Evolutionary conservation across 2,113 vertebrate species (phyloP).

Genomic region (Prochilodus magdalenae): DNA sequence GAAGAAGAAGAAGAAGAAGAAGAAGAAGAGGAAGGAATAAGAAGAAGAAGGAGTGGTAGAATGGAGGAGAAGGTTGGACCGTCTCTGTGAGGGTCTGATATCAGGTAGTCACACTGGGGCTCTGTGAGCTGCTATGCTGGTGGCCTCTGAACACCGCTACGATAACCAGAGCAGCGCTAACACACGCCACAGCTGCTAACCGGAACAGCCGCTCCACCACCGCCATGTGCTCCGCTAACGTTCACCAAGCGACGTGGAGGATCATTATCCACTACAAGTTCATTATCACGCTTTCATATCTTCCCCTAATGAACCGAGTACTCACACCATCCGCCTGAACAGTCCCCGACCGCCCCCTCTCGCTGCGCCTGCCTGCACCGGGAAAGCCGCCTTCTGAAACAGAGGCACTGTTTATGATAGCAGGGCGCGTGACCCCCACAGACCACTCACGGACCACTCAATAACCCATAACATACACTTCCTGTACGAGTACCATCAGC

Average conservation of each 20-base stretch:
- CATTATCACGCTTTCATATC: slow-evolving; percentile 76
- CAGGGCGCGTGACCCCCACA: not conserved
- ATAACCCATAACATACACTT: not conserved
- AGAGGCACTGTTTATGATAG: not conserved
- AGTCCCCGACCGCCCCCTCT: slow-evolving; percentile 62
- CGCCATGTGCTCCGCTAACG: not conserved
- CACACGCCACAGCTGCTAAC: not conserved
- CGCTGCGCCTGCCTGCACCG: slow-evolving; percentile 26
- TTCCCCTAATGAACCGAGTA: slow-evolving; percentile 74
- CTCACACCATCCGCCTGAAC: slow-evolving; percentile 71
- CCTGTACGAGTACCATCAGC: too few relatives aligned
- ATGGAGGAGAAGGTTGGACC: too few relatives aligned
- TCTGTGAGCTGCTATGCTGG: too few relatives aligned
- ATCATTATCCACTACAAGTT: slow-evolving; percentile 70
- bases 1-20: too few relatives aligned
- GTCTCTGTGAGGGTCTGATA: too few relatives aligned
- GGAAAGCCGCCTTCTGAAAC: not conserved
- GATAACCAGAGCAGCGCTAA: too few relatives aligned
- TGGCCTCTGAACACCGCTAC: too few relatives aligned
- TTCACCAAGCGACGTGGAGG: slow-evolving; percentile 56
- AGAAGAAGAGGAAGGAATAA: too few relatives aligned
- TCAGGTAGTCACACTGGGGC: too few relatives aligned
- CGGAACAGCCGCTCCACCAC: not conserved
- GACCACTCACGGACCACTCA: not conserved
- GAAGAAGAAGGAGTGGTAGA: too few relatives aligned